Evolutionary conservation across 2,888 invertebrate species (phyloP).

Genomic region (Amphipyra tragopoginis): DNA sequence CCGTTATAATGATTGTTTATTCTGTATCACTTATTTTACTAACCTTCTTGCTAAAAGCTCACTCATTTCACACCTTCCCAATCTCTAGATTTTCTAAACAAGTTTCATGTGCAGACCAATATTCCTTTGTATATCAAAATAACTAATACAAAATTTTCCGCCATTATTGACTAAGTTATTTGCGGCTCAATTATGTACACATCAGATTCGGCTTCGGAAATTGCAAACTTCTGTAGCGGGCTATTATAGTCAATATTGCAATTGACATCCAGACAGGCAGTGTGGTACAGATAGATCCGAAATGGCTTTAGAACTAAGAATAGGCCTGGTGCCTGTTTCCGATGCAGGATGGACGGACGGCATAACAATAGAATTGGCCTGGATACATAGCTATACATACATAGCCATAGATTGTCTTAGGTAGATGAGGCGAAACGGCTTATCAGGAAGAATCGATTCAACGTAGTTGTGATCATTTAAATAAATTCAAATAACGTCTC

Average conservation of each 20-base stretch:
- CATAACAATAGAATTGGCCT: constrained; percentile 11
- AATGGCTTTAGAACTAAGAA: constrained; percentile 19
- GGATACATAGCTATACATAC: not conserved
- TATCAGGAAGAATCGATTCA: not conserved
- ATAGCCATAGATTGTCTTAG: not conserved
- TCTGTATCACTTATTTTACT: too few relatives aligned
- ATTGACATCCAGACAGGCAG: constrained; percentile 8
- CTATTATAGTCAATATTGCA: constrained; percentile 2
- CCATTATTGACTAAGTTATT: not conserved
- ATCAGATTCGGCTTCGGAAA: not conserved
- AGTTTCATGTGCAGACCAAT: too few relatives aligned
- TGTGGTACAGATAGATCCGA: not conserved
- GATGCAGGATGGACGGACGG: constrained; percentile 1
- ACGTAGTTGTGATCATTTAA: too few relatives aligned
- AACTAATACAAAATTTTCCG: not conserved
- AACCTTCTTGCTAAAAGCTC: too few relatives aligned
- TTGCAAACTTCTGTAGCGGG: not conserved
- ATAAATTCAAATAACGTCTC: too few relatives aligned
- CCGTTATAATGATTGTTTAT: too few relatives aligned
- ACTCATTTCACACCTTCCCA: not conserved
- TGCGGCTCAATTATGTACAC: not conserved
- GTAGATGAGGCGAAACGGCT: not conserved
- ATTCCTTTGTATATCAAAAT: not conserved
- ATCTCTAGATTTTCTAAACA: not conserved
- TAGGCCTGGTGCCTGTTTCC: constrained; percentile 6